Percentiles rank a stretch among this genome's conserved stretches.
Conservation (phyloP, 2,888 invertebrate genomes). For the Idaea aversata region DNA sequence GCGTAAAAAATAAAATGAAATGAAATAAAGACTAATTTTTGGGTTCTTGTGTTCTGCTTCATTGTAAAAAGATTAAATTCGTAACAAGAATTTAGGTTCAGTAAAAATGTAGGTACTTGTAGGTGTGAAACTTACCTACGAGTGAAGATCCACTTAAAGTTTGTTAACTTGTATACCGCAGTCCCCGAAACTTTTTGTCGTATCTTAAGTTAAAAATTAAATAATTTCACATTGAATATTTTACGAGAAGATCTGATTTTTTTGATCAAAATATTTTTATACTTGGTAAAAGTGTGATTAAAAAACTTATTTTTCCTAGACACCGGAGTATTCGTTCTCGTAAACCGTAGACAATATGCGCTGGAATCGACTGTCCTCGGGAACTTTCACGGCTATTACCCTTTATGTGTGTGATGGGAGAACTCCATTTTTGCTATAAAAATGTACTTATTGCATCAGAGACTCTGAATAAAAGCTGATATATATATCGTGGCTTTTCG, state of each 20-base stretch:
- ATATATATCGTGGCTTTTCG: conserved; percentile 1
- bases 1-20: no score
- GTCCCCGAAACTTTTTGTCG: neutral
- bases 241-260: neutral
- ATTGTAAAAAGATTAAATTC: no score
- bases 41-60: no score
- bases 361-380: conserved; percentile 31
- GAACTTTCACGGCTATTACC: conserved; percentile 31
- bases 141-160: neutral
- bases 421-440: conserved; percentile 23
- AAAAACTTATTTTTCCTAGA: neutral
- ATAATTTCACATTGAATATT: neutral
- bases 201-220: neutral
- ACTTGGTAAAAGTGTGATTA: neutral
- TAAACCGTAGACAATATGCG: conserved; percentile 26
- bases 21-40: no score
- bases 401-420: conserved; percentile 31
- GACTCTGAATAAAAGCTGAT: conserved; percentile 12
- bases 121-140: no score
- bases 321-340: conserved; percentile 2
- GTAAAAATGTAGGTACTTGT: no score
- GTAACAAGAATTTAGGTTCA: no score
- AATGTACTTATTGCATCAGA: conserved; percentile 16
- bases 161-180: neutral
- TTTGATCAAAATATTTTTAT: neutral